These are phyloP conservation scores for Nyctereutes procyonoides DNA, from an alignment of 2,113 vertebrate species.

Conservation along the genomic window DNA sequence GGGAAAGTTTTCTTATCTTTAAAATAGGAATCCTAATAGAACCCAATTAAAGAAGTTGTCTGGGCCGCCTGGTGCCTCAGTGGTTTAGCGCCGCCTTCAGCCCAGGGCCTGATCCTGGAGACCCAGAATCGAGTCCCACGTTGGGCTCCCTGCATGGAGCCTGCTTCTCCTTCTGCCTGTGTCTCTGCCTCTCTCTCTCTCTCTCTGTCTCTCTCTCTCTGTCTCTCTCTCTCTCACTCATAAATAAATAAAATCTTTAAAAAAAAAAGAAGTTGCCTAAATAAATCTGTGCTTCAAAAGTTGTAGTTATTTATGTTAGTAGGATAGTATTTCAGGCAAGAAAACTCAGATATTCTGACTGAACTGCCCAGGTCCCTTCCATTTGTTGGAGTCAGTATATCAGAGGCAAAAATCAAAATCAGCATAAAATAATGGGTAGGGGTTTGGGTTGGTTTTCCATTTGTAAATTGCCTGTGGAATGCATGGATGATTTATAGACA, in stretches of 20 bases:
- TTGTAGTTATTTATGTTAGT: not conserved
- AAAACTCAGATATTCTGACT: not conserved
- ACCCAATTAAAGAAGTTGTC: not conserved
- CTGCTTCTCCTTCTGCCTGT: too few relatives aligned
- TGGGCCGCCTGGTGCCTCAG: too few relatives aligned
- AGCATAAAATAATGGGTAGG: not conserved
- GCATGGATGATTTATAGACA: not conserved
- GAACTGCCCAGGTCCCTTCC: not conserved
- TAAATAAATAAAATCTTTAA: too few relatives aligned
- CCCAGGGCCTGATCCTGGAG: too few relatives aligned
- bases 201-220: too few relatives aligned
- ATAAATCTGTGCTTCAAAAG: not conserved
- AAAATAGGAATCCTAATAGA: slow-evolving; percentile 19
- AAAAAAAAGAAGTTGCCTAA: not conserved
- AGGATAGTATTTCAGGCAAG: not conserved
- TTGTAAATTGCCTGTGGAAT: slow-evolving; percentile 1
- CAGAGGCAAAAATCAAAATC: slow-evolving; percentile 34
- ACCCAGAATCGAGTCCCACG: too few relatives aligned
- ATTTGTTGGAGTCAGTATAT: not conserved
- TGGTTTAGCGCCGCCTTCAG: too few relatives aligned
- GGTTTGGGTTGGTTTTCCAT: slow-evolving; percentile 19
- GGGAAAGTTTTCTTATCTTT: not conserved
- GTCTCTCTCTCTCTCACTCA: too few relatives aligned
- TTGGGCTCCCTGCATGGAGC: too few relatives aligned
- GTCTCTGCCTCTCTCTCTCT: too few relatives aligned